Conservation (phyloP, 92 coral and sea anemone genomes). For the Epizoanthus ramosus region DNA sequence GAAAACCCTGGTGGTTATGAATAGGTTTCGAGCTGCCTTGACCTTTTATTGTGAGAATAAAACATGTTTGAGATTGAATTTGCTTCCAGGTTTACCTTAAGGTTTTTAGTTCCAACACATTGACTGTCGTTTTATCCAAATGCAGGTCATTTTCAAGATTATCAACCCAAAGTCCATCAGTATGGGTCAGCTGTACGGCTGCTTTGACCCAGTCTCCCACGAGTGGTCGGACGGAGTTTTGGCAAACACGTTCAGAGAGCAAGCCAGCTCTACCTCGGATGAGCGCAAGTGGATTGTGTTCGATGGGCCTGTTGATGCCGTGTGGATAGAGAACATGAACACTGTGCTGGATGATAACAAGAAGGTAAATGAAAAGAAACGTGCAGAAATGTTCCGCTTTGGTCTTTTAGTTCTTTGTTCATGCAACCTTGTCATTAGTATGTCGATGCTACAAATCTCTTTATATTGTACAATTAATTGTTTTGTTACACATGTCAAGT, state of each 20-base stretch:
- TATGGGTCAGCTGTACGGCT: slow-evolving; percentile 95
- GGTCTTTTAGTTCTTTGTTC: background rate
- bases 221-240: slow-evolving; percentile 99
- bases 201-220: slow-evolving; percentile 95
- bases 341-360: slow-evolving; percentile 97
- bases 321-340: slow-evolving; percentile 99
- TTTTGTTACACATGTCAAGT: no score
- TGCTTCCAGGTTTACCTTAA: background rate
- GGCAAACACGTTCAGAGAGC: slow-evolving; percentile 94
- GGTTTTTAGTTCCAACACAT: background rate
- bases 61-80: background rate
- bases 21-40: no score
- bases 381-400: background rate
- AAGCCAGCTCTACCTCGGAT: slow-evolving; percentile 90
- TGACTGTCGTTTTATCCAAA: background rate
- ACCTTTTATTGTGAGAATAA: no score
- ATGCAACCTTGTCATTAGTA: background rate
- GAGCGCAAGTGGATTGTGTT: slow-evolving; percentile 95
- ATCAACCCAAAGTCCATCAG: slow-evolving; percentile 95
- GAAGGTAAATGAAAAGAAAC: slow-evolving; percentile 58
- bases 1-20: no score
- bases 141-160: slow-evolving; percentile 84
- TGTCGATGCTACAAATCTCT: no score
- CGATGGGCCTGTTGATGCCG: slow-evolving; percentile 98
- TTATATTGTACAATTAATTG: no score